Base-by-base conservation (phyloP, 2,888 invertebrate species). In the Ectemnius lituratus region DNA sequence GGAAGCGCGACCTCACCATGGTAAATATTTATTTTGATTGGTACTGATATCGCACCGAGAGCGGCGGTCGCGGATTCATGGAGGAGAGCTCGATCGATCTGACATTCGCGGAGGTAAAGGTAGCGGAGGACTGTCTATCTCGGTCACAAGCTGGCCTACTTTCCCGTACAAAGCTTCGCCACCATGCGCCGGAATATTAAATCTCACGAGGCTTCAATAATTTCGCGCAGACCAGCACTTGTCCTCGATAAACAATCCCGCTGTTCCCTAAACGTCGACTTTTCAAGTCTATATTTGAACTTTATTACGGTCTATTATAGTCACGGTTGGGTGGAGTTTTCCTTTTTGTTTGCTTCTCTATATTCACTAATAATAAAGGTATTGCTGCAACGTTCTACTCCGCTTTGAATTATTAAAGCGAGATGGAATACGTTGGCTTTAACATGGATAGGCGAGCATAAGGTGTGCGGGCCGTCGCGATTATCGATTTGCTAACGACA, bases 1-100 rank as follows among this genome's bases (percentile, higher is more conserved):
- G 96, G 96, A 95, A 94, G 86, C 93, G 96, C 81, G 95, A 96
- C 91, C 93, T 96, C 81, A 94, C 94, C 82, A 94, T 94, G 94
- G 96, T 96, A 90, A 92, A 92, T 90, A 58, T 70, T 59, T 28
- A 23, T 62, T 67, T 60, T 64, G 57, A 70, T 6, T 27, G 47
- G 47, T 2, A n/a, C 4, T 47, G 47, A 11, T 16, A 18, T 46
- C 47, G 18, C 6, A 8, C 5, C 4, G 18, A 14, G 37, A 14
- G 16, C 58, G 2, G 16, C 59, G 8, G 4, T 8, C 16, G 37
- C 60, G 67, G 63, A 59, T 45, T n/a, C 8, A 37, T n/a, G 11
- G 27, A 65, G 60, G 47, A n/a, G 14, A 18, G 14, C 4, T 20
- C 46, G 46, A 62, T 58, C 62, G 59, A 66, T 28, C 20, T 18